Evolutionary conservation across 1,140 invertebrate species (phyloP), one percentile per base, ranked within the genome.

Genomic region (Centruroides sculpturatus): DNA sequence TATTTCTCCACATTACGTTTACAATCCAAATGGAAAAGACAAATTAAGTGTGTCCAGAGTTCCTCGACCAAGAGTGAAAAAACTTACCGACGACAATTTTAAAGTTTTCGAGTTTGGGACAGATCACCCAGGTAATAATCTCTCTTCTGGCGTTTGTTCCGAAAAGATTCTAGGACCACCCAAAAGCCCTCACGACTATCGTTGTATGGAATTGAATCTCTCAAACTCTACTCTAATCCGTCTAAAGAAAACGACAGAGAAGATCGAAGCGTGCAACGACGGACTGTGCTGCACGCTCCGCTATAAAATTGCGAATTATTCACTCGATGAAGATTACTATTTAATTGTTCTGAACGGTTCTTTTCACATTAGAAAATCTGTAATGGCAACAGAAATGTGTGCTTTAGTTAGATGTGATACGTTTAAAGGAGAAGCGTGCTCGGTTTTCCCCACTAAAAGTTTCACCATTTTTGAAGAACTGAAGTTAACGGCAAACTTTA

Each of bases 231-330:
- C 58, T 4, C 51, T 66, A 7, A 7, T 51, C 9, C 60, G 62
- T 49, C 13, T 68, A 7, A 47, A 5, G 3, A 10, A 60, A 9
- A 36, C 35, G 3, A 34, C 12, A 4, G 60, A 46, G 7, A 47
- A 55, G 13, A 8, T 65, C 8, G 53, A 61, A 41, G 51, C 53
- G 5, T 68, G 66, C 54, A 36, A 62, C 53, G 60, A 61, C 51
- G 66, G 66, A 3, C 36, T 68, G 12, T 66, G 66, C 52, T 68
- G 66, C 51, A 49, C 50, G 11, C 8, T 68, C 5, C 8, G 61
- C 12, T 66, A 66, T 50, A 53, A 36, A 53, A 7, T 36, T 53
- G 23, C 51, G 1, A 53, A 53, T 8, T 41, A 5, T 8, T 41
- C 41, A 5, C 5, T 41, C 5, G 41, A 8, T 41, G 41, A 41